phyloP scores from a whole-genome alignment of 2,113 vertebrate species.

The Gambusia affinis region DNA sequence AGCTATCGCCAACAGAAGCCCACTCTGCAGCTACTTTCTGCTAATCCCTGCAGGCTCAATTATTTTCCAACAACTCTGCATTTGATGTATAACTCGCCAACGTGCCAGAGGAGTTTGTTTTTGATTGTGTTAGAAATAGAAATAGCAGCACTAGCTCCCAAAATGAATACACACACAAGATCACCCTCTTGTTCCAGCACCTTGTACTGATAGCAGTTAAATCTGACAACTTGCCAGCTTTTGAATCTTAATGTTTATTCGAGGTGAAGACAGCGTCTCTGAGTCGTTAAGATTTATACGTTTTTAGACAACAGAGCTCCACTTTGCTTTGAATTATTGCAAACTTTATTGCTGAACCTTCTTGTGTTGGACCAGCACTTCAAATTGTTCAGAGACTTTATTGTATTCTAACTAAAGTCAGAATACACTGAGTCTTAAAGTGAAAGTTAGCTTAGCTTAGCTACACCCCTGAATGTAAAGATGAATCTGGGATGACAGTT shows the following conservation, averaged over 20 bases:
- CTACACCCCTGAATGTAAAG: too few species aligned
- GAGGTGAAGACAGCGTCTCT: not conserved
- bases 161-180: constrained; percentile 36
- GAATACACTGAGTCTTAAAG: too few species aligned
- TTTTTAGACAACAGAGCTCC: not conserved
- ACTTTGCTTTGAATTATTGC: not conserved
- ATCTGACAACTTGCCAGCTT: constrained; percentile 10
- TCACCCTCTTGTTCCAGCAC: constrained; percentile 32
- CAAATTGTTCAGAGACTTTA: not conserved
- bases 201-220: constrained; percentile 6
- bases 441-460: too few species aligned
- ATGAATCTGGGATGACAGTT: too few species aligned
- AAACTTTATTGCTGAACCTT: not conserved
- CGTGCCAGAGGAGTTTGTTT: constrained; percentile 43
- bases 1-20: constrained; percentile 23
- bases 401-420: too few species aligned
- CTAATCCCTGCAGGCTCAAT: constrained; percentile 64
- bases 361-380: not conserved
- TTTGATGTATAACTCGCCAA: constrained; percentile 52
- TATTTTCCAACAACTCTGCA: constrained; percentile 47
- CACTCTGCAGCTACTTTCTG: constrained; percentile 19
- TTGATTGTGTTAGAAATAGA: constrained; percentile 44
- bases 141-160: constrained; percentile 34
- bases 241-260: not conserved
- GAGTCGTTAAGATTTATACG: not conserved